Conservation (phyloP, 2,888 invertebrate genomes). For the Quadriops clusia region DNA sequence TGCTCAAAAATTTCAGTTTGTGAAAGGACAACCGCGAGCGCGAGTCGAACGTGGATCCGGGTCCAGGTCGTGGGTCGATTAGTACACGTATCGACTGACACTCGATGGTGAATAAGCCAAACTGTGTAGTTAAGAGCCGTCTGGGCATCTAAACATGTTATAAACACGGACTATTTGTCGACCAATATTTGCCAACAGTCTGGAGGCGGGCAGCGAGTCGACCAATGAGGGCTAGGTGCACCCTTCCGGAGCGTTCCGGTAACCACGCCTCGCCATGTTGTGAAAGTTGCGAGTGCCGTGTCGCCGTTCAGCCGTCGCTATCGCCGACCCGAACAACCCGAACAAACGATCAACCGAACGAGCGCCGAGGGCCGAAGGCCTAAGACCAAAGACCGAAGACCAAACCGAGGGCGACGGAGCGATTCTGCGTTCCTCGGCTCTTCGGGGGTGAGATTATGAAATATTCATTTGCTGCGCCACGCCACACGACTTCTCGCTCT, state of each 20-base stretch:
- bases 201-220: constrained; percentile 28
- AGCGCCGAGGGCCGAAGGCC: constrained; percentile 2
- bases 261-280: constrained; percentile 38
- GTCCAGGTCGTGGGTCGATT: constrained; percentile 11
- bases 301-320: constrained; percentile 17
- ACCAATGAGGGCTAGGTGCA: constrained; percentile 29
- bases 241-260: constrained; percentile 30
- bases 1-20: no score
- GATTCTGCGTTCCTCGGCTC: no score
- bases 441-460: no score
- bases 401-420: no score
- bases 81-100: constrained; percentile 30
- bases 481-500: no score
- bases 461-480: no score
- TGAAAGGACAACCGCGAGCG: no score
- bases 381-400: constrained; percentile 3
- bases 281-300: constrained; percentile 27
- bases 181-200: constrained; percentile 40
- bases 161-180: constrained; percentile 40
- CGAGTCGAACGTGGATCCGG: no score
- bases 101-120: constrained; percentile 31
- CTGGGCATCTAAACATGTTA: constrained; percentile 39
- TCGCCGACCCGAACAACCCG: constrained; percentile 8
- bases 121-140: constrained; percentile 32
- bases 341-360: no score